phyloP scores from a whole-genome alignment of 2,113 vertebrate species.

The Aphyosemion australe region DNA sequence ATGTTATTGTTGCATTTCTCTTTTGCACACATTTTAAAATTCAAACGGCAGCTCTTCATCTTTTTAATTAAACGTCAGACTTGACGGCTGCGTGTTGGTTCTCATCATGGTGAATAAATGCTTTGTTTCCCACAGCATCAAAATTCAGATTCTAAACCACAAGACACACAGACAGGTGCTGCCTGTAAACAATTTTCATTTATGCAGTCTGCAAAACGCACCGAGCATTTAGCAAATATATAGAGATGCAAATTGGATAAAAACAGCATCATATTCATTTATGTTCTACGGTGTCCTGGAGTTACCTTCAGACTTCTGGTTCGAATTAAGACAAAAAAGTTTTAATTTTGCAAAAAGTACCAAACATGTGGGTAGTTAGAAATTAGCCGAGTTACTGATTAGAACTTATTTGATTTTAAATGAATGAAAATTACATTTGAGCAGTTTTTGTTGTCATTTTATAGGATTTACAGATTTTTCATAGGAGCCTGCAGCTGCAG shows the following conservation, averaged over 20 bases:
- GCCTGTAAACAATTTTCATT: not conserved
- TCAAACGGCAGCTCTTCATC: slow-evolving; percentile 30
- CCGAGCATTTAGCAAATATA: not conserved
- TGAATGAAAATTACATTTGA: too few relatives aligned
- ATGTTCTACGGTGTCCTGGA: too few relatives aligned
- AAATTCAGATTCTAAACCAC: slow-evolving; percentile 16
- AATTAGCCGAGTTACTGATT: too few relatives aligned
- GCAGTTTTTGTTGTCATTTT: too few relatives aligned
- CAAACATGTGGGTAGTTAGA: too few relatives aligned
- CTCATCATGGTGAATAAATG: slow-evolving; percentile 55
- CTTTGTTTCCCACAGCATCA: slow-evolving; percentile 44
- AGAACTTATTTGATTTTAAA: too few relatives aligned
- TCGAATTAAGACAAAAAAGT: too few relatives aligned
- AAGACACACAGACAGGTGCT: not conserved
- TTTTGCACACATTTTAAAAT: slow-evolving; percentile 11
- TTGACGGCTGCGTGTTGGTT: slow-evolving; percentile 68
- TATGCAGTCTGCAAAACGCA: not conserved
- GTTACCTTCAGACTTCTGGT: too few relatives aligned
- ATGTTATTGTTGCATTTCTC: not conserved
- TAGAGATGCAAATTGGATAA: not conserved
- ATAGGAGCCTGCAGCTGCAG: too few relatives aligned
- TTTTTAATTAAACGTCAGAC: slow-evolving; percentile 58
- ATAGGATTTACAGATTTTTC: too few relatives aligned
- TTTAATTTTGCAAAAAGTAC: too few relatives aligned
- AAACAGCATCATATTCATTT: not conserved